Conservation (phyloP, 2,888 invertebrate genomes). For the Sceliomorpha sp. region DNA sequence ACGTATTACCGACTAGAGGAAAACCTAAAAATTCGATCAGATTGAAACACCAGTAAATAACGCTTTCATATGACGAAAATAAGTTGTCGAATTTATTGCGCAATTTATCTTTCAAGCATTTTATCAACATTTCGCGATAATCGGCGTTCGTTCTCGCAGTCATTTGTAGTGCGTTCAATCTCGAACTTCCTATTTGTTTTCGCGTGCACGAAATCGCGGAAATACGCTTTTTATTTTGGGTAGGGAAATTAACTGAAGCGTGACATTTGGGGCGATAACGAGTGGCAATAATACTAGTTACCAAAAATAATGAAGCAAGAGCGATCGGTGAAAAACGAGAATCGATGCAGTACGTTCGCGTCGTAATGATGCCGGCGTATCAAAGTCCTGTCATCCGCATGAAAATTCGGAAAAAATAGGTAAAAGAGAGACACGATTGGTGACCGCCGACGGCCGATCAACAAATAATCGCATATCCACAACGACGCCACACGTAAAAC, state of each 20-base stretch:
- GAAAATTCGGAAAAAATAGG: constrained; percentile 52
- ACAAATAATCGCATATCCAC: constrained; percentile 71
- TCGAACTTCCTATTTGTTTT: not conserved
- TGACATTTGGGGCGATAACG: constrained; percentile 26
- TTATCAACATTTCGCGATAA: no score
- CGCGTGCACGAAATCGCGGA: not conserved
- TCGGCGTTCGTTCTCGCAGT: no score
- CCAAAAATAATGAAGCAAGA: constrained; percentile 64
- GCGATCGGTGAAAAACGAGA: constrained; percentile 39
- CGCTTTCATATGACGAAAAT: no score
- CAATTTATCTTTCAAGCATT: no score
- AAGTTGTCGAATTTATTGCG: no score
- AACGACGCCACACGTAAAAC: constrained; percentile 38
- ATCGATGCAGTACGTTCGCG: constrained; percentile 64
- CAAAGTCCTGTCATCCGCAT: constrained; percentile 62
- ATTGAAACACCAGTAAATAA: no score
- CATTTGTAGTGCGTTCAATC: not conserved
- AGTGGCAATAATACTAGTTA: constrained; percentile 39
- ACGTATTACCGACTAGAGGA: no score
- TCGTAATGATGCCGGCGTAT: constrained; percentile 68
- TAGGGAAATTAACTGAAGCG: constrained; percentile 15
- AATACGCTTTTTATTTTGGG: constrained; percentile 1
- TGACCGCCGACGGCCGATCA: constrained; percentile 54
- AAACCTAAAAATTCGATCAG: no score
- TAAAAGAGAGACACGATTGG: constrained; percentile 7